Conservation (phyloP, 2,797 vertebrate genomes). For the Chiloscyllium punctatum region DNA sequence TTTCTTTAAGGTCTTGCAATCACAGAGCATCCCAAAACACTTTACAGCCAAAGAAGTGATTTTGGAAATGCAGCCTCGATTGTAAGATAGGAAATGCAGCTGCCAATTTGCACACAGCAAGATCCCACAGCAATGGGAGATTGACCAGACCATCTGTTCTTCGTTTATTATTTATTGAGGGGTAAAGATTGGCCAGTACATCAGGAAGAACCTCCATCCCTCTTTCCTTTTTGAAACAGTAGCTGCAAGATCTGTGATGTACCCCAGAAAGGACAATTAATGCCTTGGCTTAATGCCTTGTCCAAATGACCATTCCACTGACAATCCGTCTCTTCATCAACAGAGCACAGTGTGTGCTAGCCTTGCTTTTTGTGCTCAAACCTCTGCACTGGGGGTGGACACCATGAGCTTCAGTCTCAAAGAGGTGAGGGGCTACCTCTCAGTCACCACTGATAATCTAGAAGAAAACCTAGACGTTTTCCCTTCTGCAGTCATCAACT, state of each 20-base stretch:
- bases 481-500: neutral
- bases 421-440: neutral
- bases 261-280: neutral
- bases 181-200: neutral
- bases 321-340: neutral
- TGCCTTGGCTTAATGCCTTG: neutral
- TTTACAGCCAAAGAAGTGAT: neutral
- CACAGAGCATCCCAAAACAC: neutral
- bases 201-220: neutral
- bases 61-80: neutral
- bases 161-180: neutral
- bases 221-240: neutral
- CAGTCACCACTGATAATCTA: neutral
- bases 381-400: neutral
- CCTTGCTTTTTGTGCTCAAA: neutral
- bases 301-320: neutral
- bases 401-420: neutral
- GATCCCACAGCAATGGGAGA: neutral
- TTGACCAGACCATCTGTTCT: neutral
- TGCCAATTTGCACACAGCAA: neutral
- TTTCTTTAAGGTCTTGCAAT: neutral
- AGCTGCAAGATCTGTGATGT: neutral
- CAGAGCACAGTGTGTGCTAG: neutral
- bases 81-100: neutral
- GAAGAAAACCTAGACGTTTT: neutral